Evolutionary conservation across 2,888 invertebrate species (phyloP), one percentile per base, ranked within the genome.

Genomic region (Luperina nickerlii): DNA sequence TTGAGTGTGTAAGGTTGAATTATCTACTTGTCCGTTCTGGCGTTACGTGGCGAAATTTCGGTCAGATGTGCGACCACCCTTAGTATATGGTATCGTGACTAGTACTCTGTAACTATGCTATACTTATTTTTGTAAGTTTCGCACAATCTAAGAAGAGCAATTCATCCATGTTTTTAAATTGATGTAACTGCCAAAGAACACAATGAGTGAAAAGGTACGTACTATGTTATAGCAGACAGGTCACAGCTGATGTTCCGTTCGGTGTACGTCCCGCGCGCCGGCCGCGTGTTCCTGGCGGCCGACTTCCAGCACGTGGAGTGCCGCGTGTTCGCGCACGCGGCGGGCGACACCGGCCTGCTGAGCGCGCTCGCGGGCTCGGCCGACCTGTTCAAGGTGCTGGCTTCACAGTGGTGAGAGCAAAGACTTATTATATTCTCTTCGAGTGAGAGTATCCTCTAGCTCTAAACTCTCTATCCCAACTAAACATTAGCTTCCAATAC

Each of bases 241-340:
- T n/a, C 48, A 38, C 67, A 82, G 60, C 87, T 95, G 71, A 86
- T 89, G 77, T 93, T 97, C 87, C 95, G 97, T 0, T 92, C 93
- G 18, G 91, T 95, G 82, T 97, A 96, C 92, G 86, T 90, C 51
- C 76, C 95, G 0, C 91, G 96, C 0, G 85, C 83, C 0, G 95
- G 94, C 6, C 79, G 81, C 86, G 38, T 65, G 62, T 92, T 97
- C 78, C 79, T 97, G 83, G 95, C 96, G 65, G 97, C 96, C 0
- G 97, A 97, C 93, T 97, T 97, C 92, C 90, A 91, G 87, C 97
- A 97, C 90, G 93, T 96, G 82, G 97, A 97, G 93, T 96, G 97
- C 84, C 94, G 97, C 87, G 95, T 97, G 91, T 94, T 96, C 88
- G 97, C 97, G 80, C 94, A 93, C 89, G 92, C 92, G 63, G 95